These are phyloP conservation scores for Perca flavescens DNA, from an alignment of 2,113 vertebrate species.

Conservation along the genomic window DNA sequence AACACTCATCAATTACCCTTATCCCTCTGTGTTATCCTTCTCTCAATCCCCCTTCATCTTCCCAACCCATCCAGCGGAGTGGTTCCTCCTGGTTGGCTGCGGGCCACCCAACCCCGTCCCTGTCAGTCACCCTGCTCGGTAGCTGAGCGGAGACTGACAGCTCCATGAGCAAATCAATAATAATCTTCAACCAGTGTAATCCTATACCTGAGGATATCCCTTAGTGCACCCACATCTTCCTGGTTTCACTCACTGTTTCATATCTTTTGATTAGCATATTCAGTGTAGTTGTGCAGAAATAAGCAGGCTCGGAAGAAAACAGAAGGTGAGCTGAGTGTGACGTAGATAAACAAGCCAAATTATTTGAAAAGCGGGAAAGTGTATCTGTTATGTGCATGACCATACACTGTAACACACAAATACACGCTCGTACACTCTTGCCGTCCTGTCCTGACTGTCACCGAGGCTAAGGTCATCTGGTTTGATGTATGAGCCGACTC, in stretches of 20 bases:
- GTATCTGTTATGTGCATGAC: conserved; percentile 9
- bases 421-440: conserved; percentile 42
- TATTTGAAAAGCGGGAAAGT: not conserved
- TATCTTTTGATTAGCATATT: conserved; percentile 43
- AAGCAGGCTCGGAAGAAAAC: not conserved
- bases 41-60: conserved; percentile 81
- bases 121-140: conserved; percentile 90
- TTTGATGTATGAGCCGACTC: conserved; percentile 77
- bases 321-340: not conserved
- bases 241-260: not conserved
- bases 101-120: conserved; percentile 92
- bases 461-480: conserved; percentile 75
- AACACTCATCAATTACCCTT: conserved; percentile 98
- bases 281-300: not conserved
- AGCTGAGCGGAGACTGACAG: conserved; percentile 91
- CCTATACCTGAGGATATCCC: conserved; percentile 78
- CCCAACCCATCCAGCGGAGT: conserved; percentile 93
- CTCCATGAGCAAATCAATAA: conserved; percentile 95
- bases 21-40: conserved; percentile 89
- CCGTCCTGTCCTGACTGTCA: conserved; percentile 71
- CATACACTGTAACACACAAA: conserved; percentile 39
- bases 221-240: conserved; percentile 65
- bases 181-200: conserved; percentile 94
- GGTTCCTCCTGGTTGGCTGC: conserved; percentile 92
- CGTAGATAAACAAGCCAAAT: not conserved